These are phyloP conservation scores for Acrobasis repandana DNA, from an alignment of 2,888 invertebrate genomes.

Conservation along the genomic window DNA sequence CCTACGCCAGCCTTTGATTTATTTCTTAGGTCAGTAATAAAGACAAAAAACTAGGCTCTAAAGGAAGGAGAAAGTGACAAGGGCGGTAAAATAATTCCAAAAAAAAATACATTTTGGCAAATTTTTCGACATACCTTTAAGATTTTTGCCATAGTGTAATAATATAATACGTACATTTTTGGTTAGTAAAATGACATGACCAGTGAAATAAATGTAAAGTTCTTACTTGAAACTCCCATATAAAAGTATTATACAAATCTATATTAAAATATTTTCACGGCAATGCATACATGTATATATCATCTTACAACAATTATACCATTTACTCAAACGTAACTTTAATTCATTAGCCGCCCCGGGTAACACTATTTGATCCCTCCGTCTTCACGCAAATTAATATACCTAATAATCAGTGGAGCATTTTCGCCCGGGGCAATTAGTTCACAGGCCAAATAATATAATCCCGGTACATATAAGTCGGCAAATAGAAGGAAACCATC, in stretches of 20 bases:
- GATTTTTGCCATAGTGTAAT: no score
- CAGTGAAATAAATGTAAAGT: no score
- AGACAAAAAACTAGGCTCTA: no score
- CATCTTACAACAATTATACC: conserved; percentile 9
- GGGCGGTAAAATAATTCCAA: no score
- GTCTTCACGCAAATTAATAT: conserved; percentile 12
- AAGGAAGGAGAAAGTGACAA: no score
- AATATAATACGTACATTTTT: no score
- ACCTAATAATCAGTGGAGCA: conserved; percentile 19
- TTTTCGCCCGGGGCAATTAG: conserved; percentile 26
- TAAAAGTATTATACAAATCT: background rate
- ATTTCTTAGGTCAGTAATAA: no score
- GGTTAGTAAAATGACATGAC: no score
- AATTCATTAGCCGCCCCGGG: conserved; percentile 7
- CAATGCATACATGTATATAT: background rate
- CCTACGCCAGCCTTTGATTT: no score
- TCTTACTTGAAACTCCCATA: background rate
- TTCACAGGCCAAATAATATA: conserved; percentile 24
- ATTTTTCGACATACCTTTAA: no score
- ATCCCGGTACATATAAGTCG: conserved; percentile 23
- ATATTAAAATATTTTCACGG: background rate
- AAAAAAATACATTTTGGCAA: no score
- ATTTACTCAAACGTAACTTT: conserved; percentile 2
- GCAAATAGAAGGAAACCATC: conserved; percentile 23
- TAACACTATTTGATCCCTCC: conserved; percentile 7